These are phyloP conservation scores for Leucoraja ocellata DNA, from an alignment of 2,797 vertebrate species.

Conservation along the genomic window DNA sequence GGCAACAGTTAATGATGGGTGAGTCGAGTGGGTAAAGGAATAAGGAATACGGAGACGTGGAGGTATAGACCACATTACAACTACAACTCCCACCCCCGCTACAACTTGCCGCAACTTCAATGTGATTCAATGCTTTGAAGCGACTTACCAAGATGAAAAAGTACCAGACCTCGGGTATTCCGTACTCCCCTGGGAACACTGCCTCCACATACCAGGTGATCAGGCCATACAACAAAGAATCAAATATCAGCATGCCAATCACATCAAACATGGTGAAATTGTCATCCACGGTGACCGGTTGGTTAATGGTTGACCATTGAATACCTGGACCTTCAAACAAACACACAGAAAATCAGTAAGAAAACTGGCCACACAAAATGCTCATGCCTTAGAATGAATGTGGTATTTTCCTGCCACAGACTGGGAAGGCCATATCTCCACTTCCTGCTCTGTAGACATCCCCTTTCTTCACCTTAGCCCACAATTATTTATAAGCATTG, in stretches of 20 bases:
- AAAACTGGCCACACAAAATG: not conserved
- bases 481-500: not conserved
- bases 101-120: not conserved
- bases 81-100: not conserved
- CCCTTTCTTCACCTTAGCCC: not conserved
- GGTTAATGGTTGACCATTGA: conserved; percentile 83
- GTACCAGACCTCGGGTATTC: conserved; percentile 84
- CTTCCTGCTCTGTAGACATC: not conserved
- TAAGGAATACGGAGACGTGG: not conserved
- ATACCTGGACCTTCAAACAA: conserved; percentile 69
- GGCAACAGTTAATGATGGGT: not conserved
- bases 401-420: not conserved
- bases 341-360: not conserved
- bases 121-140: not conserved
- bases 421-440: not conserved
- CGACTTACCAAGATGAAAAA: conserved; percentile 83
- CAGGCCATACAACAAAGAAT: conserved; percentile 71
- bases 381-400: not conserved
- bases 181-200: conserved; percentile 87
- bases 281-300: conserved; percentile 83
- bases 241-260: conserved; percentile 78
- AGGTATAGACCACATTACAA: not conserved
- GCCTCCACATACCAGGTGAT: conserved; percentile 92
- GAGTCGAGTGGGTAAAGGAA: not conserved
- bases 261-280: conserved; percentile 89